Conservation (phyloP, 2,888 invertebrate species). For the Orgyia antiqua region DNA sequence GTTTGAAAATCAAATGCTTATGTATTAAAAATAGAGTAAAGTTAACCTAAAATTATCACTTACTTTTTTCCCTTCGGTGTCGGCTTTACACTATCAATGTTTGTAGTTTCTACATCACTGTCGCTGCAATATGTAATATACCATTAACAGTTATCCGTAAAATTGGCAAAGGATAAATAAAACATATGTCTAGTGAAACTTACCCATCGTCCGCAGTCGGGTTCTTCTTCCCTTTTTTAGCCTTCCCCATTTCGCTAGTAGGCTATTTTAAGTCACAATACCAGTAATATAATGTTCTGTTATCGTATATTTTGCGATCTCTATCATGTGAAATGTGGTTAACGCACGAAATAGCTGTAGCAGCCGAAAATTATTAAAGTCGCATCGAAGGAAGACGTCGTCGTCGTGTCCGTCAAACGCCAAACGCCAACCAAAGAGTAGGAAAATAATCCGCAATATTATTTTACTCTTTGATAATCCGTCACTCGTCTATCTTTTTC, state of each 20-base stretch:
- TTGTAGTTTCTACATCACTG: constrained; percentile 77
- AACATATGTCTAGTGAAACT: constrained; percentile 60
- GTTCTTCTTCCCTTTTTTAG: constrained; percentile 89
- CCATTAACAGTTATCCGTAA: constrained; percentile 18
- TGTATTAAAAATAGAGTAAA: constrained; percentile 10
- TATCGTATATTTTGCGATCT: constrained; percentile 56
- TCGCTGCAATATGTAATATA: constrained; percentile 71
- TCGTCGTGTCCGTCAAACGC: constrained; percentile 55
- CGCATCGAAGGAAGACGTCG: constrained; percentile 34
- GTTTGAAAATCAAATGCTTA: too few relatives aligned
- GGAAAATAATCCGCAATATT: too few relatives aligned
- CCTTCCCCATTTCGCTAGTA: constrained; percentile 82
- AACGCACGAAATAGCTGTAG: constrained; percentile 48
- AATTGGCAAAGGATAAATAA: constrained; percentile 26
- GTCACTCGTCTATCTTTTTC: too few relatives aligned
- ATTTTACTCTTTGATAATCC: too few relatives aligned
- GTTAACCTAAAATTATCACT: constrained; percentile 65
- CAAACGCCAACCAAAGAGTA: constrained; percentile 16
- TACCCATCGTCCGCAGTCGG: constrained; percentile 86
- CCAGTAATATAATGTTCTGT: constrained; percentile 54
- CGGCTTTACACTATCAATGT: constrained; percentile 58
- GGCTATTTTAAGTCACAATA: constrained; percentile 63
- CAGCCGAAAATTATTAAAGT: constrained; percentile 37
- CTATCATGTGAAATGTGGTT: constrained; percentile 73
- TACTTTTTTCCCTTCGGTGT: constrained; percentile 64